Conservation (phyloP, 2,888 invertebrate species). For the Mesorhabditis sp. region DNA sequence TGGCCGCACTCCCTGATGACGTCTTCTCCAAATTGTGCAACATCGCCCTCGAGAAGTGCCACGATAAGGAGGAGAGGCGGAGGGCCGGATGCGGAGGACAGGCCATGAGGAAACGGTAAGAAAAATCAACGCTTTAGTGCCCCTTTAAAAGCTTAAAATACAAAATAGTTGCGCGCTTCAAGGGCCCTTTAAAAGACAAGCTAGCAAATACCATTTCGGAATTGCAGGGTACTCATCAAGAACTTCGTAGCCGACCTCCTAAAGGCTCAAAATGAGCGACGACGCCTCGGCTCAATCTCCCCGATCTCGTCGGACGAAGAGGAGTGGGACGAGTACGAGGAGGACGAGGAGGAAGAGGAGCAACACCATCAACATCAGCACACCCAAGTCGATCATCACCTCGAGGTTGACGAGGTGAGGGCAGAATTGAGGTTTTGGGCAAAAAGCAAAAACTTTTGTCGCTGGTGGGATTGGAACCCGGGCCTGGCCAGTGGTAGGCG, state of each 20-base stretch:
- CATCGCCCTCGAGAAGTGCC: conserved; percentile 41
- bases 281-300: background rate
- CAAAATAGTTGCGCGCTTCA: background rate
- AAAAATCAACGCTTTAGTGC: background rate
- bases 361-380: background rate
- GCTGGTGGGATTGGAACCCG: too few species aligned
- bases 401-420: conserved; percentile 13
- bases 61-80: conserved; percentile 34
- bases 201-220: conserved; percentile 4
- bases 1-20: background rate
- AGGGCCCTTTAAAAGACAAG: background rate
- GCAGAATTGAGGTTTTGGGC: background rate
- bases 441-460: too few species aligned
- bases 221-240: conserved; percentile 33
- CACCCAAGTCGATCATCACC: conserved; percentile 17
- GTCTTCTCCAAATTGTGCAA: conserved; percentile 36
- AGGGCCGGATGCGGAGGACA: conserved; percentile 39
- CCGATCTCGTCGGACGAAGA: conserved; percentile 8
- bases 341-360: conserved; percentile 13
- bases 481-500: too few species aligned
- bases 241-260: conserved; percentile 36
- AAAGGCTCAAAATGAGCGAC: conserved; percentile 14
- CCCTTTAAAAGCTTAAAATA: background rate
- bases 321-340: conserved; percentile 11
- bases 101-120: conserved; percentile 34